Conservation (phyloP, 2,113 vertebrate genomes). For the Trachemys scripta region DNA sequence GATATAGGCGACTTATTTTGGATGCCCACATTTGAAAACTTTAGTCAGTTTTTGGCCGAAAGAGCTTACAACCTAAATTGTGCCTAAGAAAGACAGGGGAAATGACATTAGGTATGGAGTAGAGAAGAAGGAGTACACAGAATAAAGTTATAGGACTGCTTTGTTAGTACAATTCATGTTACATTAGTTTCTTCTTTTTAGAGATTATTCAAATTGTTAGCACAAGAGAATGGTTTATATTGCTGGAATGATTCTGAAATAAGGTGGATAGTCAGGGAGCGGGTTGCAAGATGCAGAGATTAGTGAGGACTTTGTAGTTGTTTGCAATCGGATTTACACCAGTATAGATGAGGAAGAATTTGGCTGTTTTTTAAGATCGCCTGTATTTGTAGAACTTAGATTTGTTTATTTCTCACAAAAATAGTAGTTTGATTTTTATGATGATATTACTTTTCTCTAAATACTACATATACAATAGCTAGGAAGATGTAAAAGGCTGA, state of each 20-base stretch:
- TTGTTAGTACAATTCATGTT: background rate
- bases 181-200: background rate
- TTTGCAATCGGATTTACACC: background rate
- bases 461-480: background rate
- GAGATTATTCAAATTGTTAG: background rate
- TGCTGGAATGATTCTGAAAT: background rate
- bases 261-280: background rate
- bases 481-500: background rate
- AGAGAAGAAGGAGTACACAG: background rate
- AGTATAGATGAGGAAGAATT: background rate
- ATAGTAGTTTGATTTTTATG: background rate
- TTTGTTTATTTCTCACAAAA: background rate
- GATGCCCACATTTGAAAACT: background rate
- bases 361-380: background rate
- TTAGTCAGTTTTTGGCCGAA: background rate
- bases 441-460: background rate
- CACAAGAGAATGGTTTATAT: background rate
- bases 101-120: background rate
- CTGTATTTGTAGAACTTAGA: background rate
- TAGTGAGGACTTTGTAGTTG: background rate
- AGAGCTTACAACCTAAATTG: background rate
- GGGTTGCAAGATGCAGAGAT: background rate
- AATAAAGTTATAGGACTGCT: background rate
- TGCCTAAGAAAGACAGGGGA: background rate
- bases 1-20: background rate